Base-by-base conservation (phyloP, 2,797 vertebrate species). In the Ptychadena robeensis region DNA sequence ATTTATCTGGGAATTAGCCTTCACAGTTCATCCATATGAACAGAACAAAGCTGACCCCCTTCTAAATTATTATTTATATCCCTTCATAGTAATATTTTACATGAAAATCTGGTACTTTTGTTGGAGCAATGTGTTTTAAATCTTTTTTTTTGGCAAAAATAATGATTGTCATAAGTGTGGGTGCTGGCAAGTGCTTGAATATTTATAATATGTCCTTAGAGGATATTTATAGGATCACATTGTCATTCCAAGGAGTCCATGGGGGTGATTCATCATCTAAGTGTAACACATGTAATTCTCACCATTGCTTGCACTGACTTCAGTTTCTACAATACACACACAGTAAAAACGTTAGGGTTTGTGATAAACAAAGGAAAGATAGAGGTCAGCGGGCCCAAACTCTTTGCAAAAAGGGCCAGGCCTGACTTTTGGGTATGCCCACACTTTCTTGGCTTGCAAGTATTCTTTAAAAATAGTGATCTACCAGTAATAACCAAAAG, bases 241-340 rank as follows among this genome's bases (percentile, higher is more conserved):
- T 80, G 78, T 80, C 67, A 80, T 80, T 80, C 78, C 78, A 80
- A 63, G 68, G 53, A 80, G 57, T 80, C 57, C 57, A 71, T 63
- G 78, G 57, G 68, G 27, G 67, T 80, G 78, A 80, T 72, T 71
- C 78, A 80, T 71, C 68, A 40, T 40, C 78, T 77, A 80, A 80
- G 71, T 71, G 53, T 63, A 80, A 40, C 78, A 71, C 65, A 77
- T 77, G 75, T 67, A 77, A 66, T 77, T 67, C 75, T 67, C 40
- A 34, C 75, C 64, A 66, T 77, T 48, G 53, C 63, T 77, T 40
- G 8, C n/a, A 34, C 28, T 53, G 64, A 31, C 63, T 53, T 77
- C 22, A 15, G 38, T 77, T 67, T 53, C 75, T 64, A 77, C 11
- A 22, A 1, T 32, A 28, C 38, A 44, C 35, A 31, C 44, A 53